Evolutionary conservation across 1,140 invertebrate genomes (phyloP).

Genomic region (Lamellibrachia luymesi): DNA sequence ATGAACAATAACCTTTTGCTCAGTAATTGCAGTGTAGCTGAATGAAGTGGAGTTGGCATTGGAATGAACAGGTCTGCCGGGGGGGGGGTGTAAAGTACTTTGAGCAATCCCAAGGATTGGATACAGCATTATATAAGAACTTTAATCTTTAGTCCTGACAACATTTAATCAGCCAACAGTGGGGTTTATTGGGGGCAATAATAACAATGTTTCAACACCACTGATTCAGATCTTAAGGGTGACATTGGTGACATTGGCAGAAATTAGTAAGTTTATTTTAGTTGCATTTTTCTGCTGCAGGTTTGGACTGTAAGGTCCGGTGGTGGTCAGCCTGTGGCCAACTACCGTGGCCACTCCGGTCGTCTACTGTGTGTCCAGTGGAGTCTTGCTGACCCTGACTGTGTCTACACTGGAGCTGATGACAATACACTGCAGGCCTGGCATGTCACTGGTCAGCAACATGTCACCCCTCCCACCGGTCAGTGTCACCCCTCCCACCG

Average conservation of each 20-base stretch:
- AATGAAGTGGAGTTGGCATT: no score
- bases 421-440: conserved; percentile 66
- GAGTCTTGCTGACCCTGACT: conserved; percentile 66
- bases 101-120: no score
- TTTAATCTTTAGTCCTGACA: no score
- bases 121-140: no score
- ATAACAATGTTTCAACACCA: not conserved
- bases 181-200: no score
- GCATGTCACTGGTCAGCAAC: conserved; percentile 55
- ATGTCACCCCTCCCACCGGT: conserved; percentile 17
- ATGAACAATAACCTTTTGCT: no score
- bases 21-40: no score
- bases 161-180: no score
- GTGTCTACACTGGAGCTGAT: conserved; percentile 64
- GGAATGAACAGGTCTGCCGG: no score
- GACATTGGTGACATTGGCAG: no score
- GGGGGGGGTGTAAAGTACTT: no score
- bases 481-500: not conserved
- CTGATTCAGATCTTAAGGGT: no score
- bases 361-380: conserved; percentile 64
- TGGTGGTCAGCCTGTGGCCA: conserved; percentile 56
- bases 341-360: conserved; percentile 60
- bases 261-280: not conserved
- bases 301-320: not conserved
- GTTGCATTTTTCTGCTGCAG: not conserved